Base-by-base conservation (phyloP, 2,797 vertebrate genomes). In the Hapalemur alaotrensis region DNA sequence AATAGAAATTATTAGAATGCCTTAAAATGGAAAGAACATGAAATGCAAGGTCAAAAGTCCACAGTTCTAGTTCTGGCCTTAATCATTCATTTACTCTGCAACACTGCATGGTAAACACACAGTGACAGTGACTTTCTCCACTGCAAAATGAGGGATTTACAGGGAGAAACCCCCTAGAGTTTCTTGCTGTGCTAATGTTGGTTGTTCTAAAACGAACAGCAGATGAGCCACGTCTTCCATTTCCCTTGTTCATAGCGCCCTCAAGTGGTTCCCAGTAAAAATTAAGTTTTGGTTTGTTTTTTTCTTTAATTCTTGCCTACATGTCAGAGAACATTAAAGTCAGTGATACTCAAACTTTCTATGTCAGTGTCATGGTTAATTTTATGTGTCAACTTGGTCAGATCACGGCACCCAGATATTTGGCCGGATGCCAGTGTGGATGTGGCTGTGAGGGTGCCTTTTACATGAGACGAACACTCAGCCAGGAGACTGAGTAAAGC, bases 161-260 rank as follows among this genome's bases (percentile, higher is more conserved):
- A 38, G 0, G 4, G 28, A 91, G 52, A 79, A 69, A 59, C 38
- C n/a, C 22, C 88, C 70, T 35, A 0, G 4, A 18, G n/a, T 28
- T 59, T 73, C 48, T 25, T n/a, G 25, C 13, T 10, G 11, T 5
- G 61, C 41, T 22, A 5, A 22, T 7, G 15, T 1, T 4, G 32
- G 5, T 41, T 11, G 15, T 20, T 85, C 22, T 14, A 48, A 81
- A 50, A 61, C 11, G 38, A 87, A 65, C 11, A 0, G 5, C 3
- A 0, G 2, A 35, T 0, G 25, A 46, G 6, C 7, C 32, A 0
- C 6, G 0, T 6, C 14, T 91, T 76, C 28, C n/a, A 30, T 95
- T 97, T 95, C 81, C 83, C 81, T 91, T 84, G 97, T 23, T 91
- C 76, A 72, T 12, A 76, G 96, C 91, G 97, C 94, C 98, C 97